A percentile compares a stretch with the other conserved stretches of the same genome.
These are phyloP conservation scores for Gastracanthus pulcherrimus DNA, from an alignment of 2,888 invertebrate genomes.

Conservation along the genomic window DNA sequence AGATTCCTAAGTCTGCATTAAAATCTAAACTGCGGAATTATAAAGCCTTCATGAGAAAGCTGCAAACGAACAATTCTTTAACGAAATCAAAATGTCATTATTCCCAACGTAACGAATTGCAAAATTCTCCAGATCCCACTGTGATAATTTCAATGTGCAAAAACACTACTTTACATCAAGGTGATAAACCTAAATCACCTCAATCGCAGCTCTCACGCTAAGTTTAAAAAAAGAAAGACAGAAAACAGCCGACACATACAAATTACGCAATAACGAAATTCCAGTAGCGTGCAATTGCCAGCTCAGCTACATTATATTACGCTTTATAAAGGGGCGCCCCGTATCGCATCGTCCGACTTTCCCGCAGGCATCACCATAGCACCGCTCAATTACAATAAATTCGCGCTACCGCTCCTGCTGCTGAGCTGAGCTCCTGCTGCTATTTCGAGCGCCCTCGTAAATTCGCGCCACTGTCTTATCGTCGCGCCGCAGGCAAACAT, in stretches of 20 bases:
- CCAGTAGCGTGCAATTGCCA: slow-evolving; percentile 5
- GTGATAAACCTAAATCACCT: not conserved
- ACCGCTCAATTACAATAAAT: slow-evolving; percentile 55
- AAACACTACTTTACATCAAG: not conserved
- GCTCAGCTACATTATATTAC: not conserved
- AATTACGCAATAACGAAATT: slow-evolving; percentile 18
- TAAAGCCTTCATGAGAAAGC: not conserved
- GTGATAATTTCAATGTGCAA: not conserved
- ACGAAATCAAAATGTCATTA: not conserved
- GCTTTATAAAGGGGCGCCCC: not conserved
- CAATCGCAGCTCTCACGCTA: not conserved
- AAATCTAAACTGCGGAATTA: no score
- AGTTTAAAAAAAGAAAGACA: not conserved
- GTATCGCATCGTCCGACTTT: slow-evolving; percentile 1
- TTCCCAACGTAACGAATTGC: not conserved
- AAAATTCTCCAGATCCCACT: no score
- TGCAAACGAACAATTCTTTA: not conserved
- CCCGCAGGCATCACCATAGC: not conserved
- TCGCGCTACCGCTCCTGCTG: not conserved
- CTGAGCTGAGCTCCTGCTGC: not conserved
- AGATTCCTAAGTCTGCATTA: no score
- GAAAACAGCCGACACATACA: not conserved
- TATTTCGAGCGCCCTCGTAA: slow-evolving; percentile 49
- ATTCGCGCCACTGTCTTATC: slow-evolving; percentile 54
- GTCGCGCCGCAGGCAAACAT: slow-evolving; percentile 57